A percentile compares a stretch with the other conserved stretches of the same genome.
Conservation (phyloP, 2,113 vertebrate genomes). For the Ia io region DNA sequence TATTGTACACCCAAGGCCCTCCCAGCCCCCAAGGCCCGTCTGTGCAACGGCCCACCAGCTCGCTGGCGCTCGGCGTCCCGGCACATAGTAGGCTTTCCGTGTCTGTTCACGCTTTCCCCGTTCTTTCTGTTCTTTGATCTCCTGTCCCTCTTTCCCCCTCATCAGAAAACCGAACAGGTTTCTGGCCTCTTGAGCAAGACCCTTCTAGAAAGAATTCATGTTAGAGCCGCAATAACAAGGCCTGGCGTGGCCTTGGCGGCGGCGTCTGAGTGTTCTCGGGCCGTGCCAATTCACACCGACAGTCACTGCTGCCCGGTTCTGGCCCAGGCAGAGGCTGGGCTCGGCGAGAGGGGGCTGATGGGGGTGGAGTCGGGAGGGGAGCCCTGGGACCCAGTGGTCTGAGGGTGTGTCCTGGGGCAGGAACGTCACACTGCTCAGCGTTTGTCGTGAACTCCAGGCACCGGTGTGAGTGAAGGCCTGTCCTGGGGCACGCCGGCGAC, state of each 20-base stretch:
- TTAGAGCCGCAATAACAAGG: background rate
- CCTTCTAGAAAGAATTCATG: constrained; percentile 2
- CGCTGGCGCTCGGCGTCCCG: accelerated
- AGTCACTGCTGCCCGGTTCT: background rate
- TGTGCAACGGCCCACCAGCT: background rate
- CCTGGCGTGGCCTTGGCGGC: background rate
- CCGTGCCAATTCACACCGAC: background rate
- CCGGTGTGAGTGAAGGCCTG: no score
- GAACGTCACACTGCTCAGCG: background rate
- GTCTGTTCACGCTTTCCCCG: background rate
- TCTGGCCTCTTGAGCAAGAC: background rate
- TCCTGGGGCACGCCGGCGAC: background rate
- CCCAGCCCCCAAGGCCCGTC: background rate
- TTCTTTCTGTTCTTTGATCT: background rate
- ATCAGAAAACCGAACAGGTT: background rate
- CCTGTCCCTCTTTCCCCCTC: background rate
- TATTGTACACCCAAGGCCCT: background rate
- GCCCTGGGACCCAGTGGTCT: accelerated
- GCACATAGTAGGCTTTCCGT: background rate
- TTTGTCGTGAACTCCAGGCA: background rate
- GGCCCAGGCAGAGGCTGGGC: background rate
- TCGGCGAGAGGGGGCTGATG: background rate
- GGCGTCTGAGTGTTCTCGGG: background rate
- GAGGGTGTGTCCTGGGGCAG: background rate
- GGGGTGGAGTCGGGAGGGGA: no score